phyloP scores from a whole-genome alignment of 2,888 invertebrate species.

The Scaptomyza cyrtandrae region DNA sequence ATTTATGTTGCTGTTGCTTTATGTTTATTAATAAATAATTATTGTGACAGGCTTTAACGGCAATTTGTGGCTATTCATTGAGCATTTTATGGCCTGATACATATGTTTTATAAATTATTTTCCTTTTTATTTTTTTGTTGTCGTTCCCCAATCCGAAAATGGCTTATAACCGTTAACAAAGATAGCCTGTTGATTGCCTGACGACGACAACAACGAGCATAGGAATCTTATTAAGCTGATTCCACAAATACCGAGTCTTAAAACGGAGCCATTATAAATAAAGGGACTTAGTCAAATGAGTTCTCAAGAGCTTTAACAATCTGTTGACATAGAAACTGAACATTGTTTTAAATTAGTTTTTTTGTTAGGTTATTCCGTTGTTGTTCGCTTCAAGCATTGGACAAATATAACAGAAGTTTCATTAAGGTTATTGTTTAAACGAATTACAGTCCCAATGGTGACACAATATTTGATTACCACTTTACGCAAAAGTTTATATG shows the following conservation, averaged over 20 bases:
- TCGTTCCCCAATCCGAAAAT: slow-evolving; percentile 26
- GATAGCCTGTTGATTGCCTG: slow-evolving; percentile 51
- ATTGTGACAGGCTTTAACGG: slow-evolving; percentile 16
- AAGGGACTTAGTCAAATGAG: neutral
- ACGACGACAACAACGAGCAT: slow-evolving; percentile 6
- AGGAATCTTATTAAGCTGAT: slow-evolving; percentile 44
- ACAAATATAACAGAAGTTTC: neutral
- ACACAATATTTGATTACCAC: slow-evolving; percentile 27
- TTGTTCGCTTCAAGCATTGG: neutral
- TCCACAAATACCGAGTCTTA: slow-evolving; percentile 16
- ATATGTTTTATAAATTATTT: slow-evolving; percentile 39
- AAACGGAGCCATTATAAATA: too few species aligned
- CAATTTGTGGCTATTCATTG: slow-evolving; percentile 66
- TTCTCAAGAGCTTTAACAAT: neutral
- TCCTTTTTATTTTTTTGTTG: neutral
- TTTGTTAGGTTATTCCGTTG: too few species aligned
- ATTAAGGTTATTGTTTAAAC: neutral
- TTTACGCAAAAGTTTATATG: slow-evolving; percentile 25
- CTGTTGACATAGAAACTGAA: neutral
- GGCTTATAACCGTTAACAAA: slow-evolving; percentile 53
- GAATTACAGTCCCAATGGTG: slow-evolving; percentile 4
- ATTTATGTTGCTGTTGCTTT: slow-evolving; percentile 40
- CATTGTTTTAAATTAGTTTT: neutral
- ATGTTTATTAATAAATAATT: slow-evolving; percentile 78
- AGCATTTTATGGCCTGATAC: slow-evolving; percentile 58